phyloP scores from a whole-genome alignment of 2,797 vertebrate species.

The Mormyrops boulengeri region DNA sequence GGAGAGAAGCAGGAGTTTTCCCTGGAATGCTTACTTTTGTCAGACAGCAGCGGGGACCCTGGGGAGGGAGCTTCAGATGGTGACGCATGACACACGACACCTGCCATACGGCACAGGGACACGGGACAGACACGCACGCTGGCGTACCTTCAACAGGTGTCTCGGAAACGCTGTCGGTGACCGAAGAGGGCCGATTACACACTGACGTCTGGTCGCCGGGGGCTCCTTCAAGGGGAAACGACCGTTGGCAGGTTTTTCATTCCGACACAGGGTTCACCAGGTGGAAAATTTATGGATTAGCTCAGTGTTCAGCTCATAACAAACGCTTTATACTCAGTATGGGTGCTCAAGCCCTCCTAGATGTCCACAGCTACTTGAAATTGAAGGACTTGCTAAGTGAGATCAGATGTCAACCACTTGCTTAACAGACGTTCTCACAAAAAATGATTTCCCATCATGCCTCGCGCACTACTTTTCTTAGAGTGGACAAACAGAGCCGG shows the following conservation, averaged over 20 bases:
- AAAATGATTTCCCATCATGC: not conserved
- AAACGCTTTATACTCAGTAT: not conserved
- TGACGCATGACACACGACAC: not conserved
- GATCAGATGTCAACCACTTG: not conserved
- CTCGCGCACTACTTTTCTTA: not conserved
- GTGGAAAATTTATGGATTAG: not conserved
- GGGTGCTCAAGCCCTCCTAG: not conserved
- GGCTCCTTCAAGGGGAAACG: not conserved
- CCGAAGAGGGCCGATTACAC: not conserved
- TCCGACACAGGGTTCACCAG: not conserved
- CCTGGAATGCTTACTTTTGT: constrained; percentile 97
- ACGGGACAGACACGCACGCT: not conserved
- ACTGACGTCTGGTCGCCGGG: not conserved
- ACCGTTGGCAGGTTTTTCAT: not conserved
- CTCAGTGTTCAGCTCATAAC: not conserved
- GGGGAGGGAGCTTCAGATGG: constrained; percentile 28
- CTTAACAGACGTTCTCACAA: not conserved
- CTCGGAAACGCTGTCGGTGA: not conserved
- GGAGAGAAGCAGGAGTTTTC: constrained; percentile 92
- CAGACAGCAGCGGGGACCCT: constrained; percentile 93
- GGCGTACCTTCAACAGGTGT: not conserved
- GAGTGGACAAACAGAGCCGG: not conserved
- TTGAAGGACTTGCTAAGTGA: not conserved
- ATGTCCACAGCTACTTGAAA: not conserved
- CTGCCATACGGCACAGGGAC: not conserved